These are phyloP conservation scores for Paramisgurnus dabryanus DNA, from an alignment of 2,113 vertebrate species.

Conservation along the genomic window DNA sequence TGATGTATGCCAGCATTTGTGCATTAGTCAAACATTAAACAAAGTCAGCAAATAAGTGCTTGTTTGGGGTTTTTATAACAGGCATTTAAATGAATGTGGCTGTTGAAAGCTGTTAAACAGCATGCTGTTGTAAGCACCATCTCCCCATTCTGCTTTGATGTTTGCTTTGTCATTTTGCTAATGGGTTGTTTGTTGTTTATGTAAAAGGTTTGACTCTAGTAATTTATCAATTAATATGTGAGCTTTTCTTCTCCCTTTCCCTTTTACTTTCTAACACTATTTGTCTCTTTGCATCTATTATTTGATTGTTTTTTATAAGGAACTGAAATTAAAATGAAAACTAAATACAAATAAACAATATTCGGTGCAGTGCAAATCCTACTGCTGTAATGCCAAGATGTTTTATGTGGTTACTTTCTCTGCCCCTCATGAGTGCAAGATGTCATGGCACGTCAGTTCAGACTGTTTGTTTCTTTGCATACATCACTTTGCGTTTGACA, in stretches of 20 bases:
- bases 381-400: conserved; percentile 9
- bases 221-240: conserved; percentile 2
- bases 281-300: neutral
- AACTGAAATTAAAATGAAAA: too few relatives aligned
- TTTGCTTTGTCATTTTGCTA: conserved; percentile 19
- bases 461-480: conserved; percentile 12
- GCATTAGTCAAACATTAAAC: neutral
- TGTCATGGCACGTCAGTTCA: neutral
- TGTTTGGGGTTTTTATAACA: conserved; percentile 10
- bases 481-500: conserved; percentile 33
- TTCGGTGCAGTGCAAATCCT: too few relatives aligned
- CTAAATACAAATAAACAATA: too few relatives aligned
- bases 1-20: neutral
- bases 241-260: neutral
- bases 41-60: neutral
- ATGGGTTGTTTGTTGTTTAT: conserved; percentile 5
- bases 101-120: neutral
- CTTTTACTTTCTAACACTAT: neutral
- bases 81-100: neutral
- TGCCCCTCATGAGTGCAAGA: conserved; percentile 8
- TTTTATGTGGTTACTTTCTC: neutral
- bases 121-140: neutral
- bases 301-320: neutral
- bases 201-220: conserved; percentile 10
- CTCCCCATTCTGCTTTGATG: conserved; percentile 8